Base-by-base conservation (phyloP, 2,888 invertebrate species). In the Anarsia innoxiella region DNA sequence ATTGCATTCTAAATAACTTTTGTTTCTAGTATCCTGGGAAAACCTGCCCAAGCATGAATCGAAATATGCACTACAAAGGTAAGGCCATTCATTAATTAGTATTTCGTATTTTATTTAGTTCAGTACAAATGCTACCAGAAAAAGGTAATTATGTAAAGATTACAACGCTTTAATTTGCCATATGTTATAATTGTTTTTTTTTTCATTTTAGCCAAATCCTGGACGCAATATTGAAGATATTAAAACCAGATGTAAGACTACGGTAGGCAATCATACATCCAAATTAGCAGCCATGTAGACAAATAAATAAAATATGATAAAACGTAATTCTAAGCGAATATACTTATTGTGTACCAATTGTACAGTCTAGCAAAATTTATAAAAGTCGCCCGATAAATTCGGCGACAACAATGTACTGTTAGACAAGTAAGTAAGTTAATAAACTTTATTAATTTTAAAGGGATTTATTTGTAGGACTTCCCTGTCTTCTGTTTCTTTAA, bases 51-150 rank as follows among this genome's bases (percentile, higher is more conserved):
- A 95, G 93, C 63, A 95, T 95, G 95, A 92, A 94, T 86, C 92
- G 92, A 76, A 94, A 95, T 68, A 93, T 95, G 82, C 93, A 95
- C 86, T 96, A 96, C 77, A 94, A 93, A 91, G 93, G 93, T 93
- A 82, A 50, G 45, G 4, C 19, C 3, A 5, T 5, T 19, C 19
- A 19, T 19, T n/a, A n/a, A n/a, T n/a, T n/a, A n/a, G n/a, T n/a
- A n/a, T n/a, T n/a, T n/a, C n/a, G n/a, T n/a, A n/a, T n/a, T n/a
- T n/a, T n/a, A n/a, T n/a, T n/a, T n/a, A n/a, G n/a, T n/a, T n/a
- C n/a, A n/a, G n/a, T n/a, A n/a, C n/a, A n/a, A n/a, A n/a, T n/a
- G n/a, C n/a, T n/a, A n/a, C n/a, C n/a, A n/a, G n/a, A n/a, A n/a
- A n/a, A n/a, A n/a, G n/a, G n/a, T n/a, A n/a, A n/a, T n/a, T n/a